Base-by-base conservation (phyloP, 2,888 invertebrate species). In the Venustoraphidia nigricollis region DNA sequence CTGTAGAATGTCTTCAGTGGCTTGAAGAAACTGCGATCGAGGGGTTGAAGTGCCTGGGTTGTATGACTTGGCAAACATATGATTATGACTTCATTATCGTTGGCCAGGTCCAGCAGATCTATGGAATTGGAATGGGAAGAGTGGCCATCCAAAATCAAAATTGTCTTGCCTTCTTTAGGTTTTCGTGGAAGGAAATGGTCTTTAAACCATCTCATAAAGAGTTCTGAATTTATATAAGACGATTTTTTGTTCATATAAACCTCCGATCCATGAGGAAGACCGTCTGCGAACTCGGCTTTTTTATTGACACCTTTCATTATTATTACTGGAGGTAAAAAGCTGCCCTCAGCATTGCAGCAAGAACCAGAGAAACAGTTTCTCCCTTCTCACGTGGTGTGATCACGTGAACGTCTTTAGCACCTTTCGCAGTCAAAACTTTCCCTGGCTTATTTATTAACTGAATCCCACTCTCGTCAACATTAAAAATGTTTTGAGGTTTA, bases 101-200 rank as follows among this genome's bases (percentile, higher is more conserved):
- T 17, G 17, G 17, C 17, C 17, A 17, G 17, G 4, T 17, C 17
- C 17, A 17, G 4, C 17, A 17, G 17, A 17, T 17, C 17, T 17
- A 17, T 17, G 4, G 17, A 17, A 17, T 17, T 17, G 17, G 17
- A 17, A 17, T 17, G 17, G 17, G 17, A 17, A 17, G 17, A 17
- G 17, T 17, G 17, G 17, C 17, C 17, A 17, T 17, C 17, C 17
- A 17, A 17, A 17, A 17, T 17, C 17, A 17, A 17, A 17, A 17
- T 17, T 17, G 17, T 17, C 17, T 17, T 17, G 17, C 17, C 17
- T 17, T 17, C 17, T 4, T 17, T 17, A 17, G 17, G 17, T 17
- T 17, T 17, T 17, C 17, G 17, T 13, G 54, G 54, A 10, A 57
- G 45, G 46, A 58, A 59, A 47, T 55, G 53, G 47, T 55, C 53